Evolutionary conservation across 1,140 invertebrate genomes (phyloP).

Genomic region (Ooceraea biroi): DNA sequence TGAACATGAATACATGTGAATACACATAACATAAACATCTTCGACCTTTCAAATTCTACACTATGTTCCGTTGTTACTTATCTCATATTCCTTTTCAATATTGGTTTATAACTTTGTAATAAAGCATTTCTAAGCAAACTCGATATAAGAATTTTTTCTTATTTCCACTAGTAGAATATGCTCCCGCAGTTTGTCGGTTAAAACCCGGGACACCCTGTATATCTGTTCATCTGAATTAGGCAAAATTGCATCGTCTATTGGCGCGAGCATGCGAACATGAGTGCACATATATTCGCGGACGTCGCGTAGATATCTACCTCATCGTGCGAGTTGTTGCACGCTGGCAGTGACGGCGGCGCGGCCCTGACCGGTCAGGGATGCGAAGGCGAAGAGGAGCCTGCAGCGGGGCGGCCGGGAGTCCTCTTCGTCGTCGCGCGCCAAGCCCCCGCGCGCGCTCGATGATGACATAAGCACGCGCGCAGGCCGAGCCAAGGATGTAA

Average conservation of each 20-base stretch:
- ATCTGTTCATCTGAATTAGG: too few relatives aligned
- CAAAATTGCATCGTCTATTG: background rate
- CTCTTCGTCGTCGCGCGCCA: conserved; percentile 41
- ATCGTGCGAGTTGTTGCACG: conserved; percentile 9
- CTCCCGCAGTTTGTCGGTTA: too few relatives aligned
- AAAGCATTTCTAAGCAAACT: too few relatives aligned
- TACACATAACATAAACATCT: too few relatives aligned
- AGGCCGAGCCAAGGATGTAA: conserved; percentile 72
- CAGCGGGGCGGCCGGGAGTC: background rate
- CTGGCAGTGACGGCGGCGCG: conserved; percentile 38
- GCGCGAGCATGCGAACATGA: background rate
- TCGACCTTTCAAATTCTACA: too few relatives aligned
- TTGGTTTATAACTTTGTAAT: too few relatives aligned
- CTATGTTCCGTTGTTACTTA: too few relatives aligned
- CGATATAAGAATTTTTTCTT: too few relatives aligned
- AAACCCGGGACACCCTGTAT: too few relatives aligned
- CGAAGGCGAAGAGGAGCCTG: conserved; percentile 7
- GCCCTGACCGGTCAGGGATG: conserved; percentile 65
- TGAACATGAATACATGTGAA: too few relatives aligned
- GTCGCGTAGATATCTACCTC: conserved; percentile 7
- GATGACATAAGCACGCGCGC: conserved; percentile 71
- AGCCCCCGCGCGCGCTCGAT: conserved; percentile 41
- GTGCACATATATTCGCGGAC: background rate
- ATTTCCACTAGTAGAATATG: too few relatives aligned
- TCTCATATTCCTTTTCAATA: too few relatives aligned